Base-by-base conservation (phyloP, 1,140 invertebrate genomes). In the Formica selysi region DNA sequence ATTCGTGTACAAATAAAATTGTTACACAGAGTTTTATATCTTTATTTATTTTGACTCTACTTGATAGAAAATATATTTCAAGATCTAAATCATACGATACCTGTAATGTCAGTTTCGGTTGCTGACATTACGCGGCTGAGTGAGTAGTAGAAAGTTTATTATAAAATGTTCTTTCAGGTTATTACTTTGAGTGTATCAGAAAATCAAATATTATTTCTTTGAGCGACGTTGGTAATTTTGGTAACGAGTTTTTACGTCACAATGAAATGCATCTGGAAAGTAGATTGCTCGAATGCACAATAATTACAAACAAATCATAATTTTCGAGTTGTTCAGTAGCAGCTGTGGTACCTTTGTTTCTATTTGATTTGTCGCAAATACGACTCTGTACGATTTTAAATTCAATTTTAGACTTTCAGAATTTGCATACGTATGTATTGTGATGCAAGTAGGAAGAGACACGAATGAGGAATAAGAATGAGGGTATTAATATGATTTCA, bases 91-190 rank as follows among this genome's bases (percentile, higher is more conserved):
- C 29, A 4, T 51, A 44, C 10, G 67, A 10, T 32, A 13, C 4
- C 4, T 51, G 48, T 51, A 81, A 29, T 70, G 48, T 26, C 65
- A 80, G 16, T 71, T 81, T 71, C 38, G 38, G 44, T 71, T 32
- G 36, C 26, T 54, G 26, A 54, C 68, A 64, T 76, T 51, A 59
- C 70, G 76, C 67, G 70, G 44, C n/a, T 70, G 79, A 87, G 76
- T 65, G 74, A 22, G 22, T 22, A 85, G 64, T 85, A 89, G 87
- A 87, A 89, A 89, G 86, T 89, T 64, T 57, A 85, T 87, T 84
- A 85, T 61, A 22, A 61, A 70, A 80, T 8, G 19, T 64, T 85
- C 36, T 76, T 65, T 44, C 61, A 48, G 4, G 54, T 85, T 87
- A 85, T 85, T 87, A 51, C 48, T 29, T 67, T 10, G 59, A 54